These are phyloP conservation scores for Ammospiza caudacuta DNA, from an alignment of 2,113 vertebrate species.

Conservation along the genomic window DNA sequence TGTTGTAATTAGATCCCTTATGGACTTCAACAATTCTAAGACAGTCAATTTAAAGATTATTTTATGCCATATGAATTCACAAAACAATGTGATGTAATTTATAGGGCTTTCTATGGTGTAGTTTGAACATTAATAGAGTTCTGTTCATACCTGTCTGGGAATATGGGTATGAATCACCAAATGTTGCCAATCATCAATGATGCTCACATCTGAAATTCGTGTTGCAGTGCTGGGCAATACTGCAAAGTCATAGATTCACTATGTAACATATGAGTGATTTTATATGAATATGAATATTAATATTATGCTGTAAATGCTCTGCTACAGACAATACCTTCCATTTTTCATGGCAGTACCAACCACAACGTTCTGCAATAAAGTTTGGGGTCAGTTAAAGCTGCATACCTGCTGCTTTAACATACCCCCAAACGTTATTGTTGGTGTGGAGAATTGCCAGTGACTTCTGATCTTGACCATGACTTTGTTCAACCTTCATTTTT, in stretches of 20 bases:
- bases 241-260: not conserved
- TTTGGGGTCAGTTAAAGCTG: not conserved
- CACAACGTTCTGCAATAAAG: not conserved
- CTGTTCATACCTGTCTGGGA: not conserved
- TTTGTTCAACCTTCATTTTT: not conserved
- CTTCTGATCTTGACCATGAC: not conserved
- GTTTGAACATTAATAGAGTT: not conserved
- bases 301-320: conserved; percentile 27
- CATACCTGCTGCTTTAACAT: not conserved
- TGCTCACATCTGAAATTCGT: not conserved
- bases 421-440: not conserved
- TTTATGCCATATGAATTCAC: not conserved
- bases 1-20: not conserved
- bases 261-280: not conserved
- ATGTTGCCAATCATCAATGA: not conserved
- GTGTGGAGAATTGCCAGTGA: not conserved
- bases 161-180: not conserved
- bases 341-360: not conserved
- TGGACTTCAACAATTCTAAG: not conserved
- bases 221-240: not conserved
- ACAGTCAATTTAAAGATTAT: not conserved
- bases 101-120: not conserved
- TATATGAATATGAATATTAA: not conserved
- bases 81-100: not conserved
- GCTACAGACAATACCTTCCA: not conserved